These are phyloP conservation scores for Cassiopea xamachana DNA, from an alignment of 30 jellyfish, hydroid and myxozoan species.

Conservation along the genomic window DNA sequence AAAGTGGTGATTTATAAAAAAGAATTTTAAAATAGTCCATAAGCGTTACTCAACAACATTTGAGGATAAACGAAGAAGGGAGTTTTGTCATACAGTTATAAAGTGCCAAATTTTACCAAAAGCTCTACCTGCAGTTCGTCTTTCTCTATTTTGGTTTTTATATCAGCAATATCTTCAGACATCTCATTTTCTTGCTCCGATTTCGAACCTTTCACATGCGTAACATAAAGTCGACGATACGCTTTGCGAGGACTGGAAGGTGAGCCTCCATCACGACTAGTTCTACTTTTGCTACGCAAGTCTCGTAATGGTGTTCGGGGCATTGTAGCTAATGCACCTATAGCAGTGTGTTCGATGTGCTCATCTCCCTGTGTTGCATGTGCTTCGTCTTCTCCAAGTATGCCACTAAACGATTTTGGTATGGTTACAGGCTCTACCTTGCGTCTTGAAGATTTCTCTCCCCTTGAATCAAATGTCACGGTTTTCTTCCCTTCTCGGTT, in stretches of 20 bases:
- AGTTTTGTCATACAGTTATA: background rate
- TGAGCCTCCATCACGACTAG: slow-evolving; percentile 87
- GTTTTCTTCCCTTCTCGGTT: slow-evolving; percentile 44
- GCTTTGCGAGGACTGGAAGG: slow-evolving; percentile 95
- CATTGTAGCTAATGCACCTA: slow-evolving; percentile 70
- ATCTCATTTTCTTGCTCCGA: slow-evolving; percentile 70
- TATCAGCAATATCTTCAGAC: slow-evolving; percentile 69
- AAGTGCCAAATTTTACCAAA: slow-evolving; percentile 69
- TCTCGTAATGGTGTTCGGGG: slow-evolving; percentile 78
- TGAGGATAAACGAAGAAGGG: background rate
- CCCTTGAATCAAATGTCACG: slow-evolving; percentile 44
- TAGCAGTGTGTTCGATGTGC: slow-evolving; percentile 73
- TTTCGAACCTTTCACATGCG: slow-evolving; percentile 90
- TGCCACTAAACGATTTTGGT: slow-evolving; percentile 32
- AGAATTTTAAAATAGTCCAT: background rate
- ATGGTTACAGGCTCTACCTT: slow-evolving; percentile 30
- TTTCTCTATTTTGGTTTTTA: slow-evolving; percentile 78
- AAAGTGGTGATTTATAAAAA: background rate
- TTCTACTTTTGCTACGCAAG: slow-evolving; percentile 79
- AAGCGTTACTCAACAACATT: background rate
- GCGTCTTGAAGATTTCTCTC: slow-evolving; percentile 2
- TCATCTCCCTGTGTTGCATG: slow-evolving; percentile 3
- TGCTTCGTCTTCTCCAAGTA: slow-evolving; percentile 21
- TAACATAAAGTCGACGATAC: slow-evolving; percentile 93
- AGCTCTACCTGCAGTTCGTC: slow-evolving; percentile 93